Conservation (phyloP, 2,888 invertebrate species). For the Baronia brevicornis region DNA sequence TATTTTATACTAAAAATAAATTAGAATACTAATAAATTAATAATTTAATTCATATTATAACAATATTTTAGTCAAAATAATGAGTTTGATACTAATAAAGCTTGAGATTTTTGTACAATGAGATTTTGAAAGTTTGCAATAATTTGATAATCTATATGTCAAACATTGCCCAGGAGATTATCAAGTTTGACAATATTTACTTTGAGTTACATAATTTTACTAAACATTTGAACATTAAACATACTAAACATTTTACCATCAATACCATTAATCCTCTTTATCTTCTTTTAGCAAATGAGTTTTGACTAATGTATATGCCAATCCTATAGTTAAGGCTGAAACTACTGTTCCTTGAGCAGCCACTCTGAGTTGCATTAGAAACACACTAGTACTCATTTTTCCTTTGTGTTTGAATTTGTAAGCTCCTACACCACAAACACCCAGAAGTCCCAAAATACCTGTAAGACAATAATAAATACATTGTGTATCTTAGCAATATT, state of each 20-base stretch:
- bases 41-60: slow-evolving; percentile 2
- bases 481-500: not conserved
- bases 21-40: slow-evolving; percentile 6
- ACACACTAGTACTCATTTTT: slow-evolving; percentile 87
- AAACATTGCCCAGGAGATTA: too few relatives aligned
- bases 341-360: slow-evolving; percentile 90
- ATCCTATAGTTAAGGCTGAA: slow-evolving; percentile 82
- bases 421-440: slow-evolving; percentile 81
- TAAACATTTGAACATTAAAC: slow-evolving; percentile 11
- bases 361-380: slow-evolving; percentile 89
- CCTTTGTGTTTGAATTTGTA: slow-evolving; percentile 85
- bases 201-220: slow-evolving; percentile 12
- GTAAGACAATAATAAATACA: slow-evolving; percentile 23
- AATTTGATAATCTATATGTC: slow-evolving; percentile 11
- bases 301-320: slow-evolving; percentile 80
- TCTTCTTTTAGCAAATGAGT: slow-evolving; percentile 59
- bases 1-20: slow-evolving; percentile 18
- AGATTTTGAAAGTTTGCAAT: slow-evolving; percentile 13
- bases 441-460: slow-evolving; percentile 83
- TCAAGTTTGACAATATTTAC: slow-evolving; percentile 10
- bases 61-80: slow-evolving; percentile 4
- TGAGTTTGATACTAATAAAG: slow-evolving; percentile 7
- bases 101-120: slow-evolving; percentile 10
- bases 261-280: slow-evolving; percentile 35
- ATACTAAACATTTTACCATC: slow-evolving; percentile 10